phyloP scores from a whole-genome alignment of 2,888 invertebrate species.

The Tiliacea aurago region DNA sequence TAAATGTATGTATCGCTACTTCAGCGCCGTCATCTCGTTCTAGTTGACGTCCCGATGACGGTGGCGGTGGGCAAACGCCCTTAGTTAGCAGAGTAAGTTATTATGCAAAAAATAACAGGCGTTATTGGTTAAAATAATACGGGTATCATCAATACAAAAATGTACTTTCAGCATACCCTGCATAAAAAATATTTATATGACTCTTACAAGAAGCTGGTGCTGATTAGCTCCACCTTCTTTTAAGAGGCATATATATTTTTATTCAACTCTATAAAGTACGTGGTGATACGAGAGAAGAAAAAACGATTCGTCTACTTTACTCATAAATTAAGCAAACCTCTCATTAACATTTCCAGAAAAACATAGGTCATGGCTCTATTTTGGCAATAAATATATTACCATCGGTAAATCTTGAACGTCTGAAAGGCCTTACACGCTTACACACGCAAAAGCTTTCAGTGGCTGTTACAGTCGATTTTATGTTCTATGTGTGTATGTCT shows the following conservation, averaged over 20 bases:
- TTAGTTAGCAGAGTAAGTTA: constrained; percentile 16
- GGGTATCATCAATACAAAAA: neutral
- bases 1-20: no score
- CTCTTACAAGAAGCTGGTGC: no score
- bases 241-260: no score
- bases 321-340: neutral
- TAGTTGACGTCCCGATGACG: no score
- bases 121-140: neutral
- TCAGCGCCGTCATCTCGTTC: no score
- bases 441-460: constrained; percentile 36
- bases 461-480: constrained; percentile 17
- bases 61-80: no score
- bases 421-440: constrained; percentile 2
- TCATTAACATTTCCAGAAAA: neutral
- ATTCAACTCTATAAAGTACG: no score
- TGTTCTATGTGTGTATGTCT: constrained; percentile 9
- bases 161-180: neutral
- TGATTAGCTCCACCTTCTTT: neutral
- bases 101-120: neutral
- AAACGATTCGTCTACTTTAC: no score
- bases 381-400: neutral
- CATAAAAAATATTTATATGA: no score
- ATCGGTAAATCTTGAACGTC: neutral
- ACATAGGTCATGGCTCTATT: neutral
- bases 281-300: neutral